phyloP scores from a whole-genome alignment of 2,888 invertebrate genomes.

The Gymnoscelis rufifasciata region DNA sequence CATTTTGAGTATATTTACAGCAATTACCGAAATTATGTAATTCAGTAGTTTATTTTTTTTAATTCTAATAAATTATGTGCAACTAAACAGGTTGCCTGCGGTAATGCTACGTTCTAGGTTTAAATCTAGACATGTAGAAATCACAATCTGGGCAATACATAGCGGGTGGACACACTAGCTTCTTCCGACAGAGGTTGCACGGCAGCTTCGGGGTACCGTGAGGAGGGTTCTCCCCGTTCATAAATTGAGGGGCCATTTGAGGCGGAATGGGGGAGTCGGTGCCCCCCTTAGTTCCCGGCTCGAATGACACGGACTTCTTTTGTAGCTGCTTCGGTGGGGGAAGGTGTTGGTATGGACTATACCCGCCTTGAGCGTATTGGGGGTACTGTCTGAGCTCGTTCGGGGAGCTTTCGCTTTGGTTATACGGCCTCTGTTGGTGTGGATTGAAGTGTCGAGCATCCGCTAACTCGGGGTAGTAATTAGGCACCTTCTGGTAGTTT shows the following conservation, averaged over 20 bases:
- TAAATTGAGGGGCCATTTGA: constrained; percentile 52
- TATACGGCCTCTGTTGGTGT: constrained; percentile 63
- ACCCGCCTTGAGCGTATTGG: constrained; percentile 58
- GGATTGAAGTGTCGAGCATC: constrained; percentile 58
- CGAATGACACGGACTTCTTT: constrained; percentile 86
- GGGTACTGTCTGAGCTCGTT: constrained; percentile 53
- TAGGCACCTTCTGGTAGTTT: constrained; percentile 64
- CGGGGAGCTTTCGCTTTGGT: constrained; percentile 48
- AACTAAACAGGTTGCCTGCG: constrained; percentile 8
- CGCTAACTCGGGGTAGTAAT: constrained; percentile 55
- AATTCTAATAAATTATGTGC: constrained; percentile 1
- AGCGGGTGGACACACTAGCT: constrained; percentile 86
- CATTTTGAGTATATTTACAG: constrained; percentile 14
- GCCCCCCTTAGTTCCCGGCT: constrained; percentile 85
- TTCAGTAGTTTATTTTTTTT: not conserved
- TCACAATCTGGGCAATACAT: constrained; percentile 94
- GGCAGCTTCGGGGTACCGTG: constrained; percentile 78
- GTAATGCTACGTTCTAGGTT: constrained; percentile 78
- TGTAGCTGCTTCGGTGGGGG: constrained; percentile 80
- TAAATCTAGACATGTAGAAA: constrained; percentile 93
- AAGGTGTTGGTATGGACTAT: constrained; percentile 82
- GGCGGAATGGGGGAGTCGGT: constrained; percentile 71
- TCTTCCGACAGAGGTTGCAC: constrained; percentile 93
- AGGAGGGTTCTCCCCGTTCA: constrained; percentile 38
- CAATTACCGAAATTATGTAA: not conserved